Percentiles rank a stretch among this genome's conserved stretches.
phyloP scores from a whole-genome alignment of 2,113 vertebrate species.

The Ceratotherium simum region DNA sequence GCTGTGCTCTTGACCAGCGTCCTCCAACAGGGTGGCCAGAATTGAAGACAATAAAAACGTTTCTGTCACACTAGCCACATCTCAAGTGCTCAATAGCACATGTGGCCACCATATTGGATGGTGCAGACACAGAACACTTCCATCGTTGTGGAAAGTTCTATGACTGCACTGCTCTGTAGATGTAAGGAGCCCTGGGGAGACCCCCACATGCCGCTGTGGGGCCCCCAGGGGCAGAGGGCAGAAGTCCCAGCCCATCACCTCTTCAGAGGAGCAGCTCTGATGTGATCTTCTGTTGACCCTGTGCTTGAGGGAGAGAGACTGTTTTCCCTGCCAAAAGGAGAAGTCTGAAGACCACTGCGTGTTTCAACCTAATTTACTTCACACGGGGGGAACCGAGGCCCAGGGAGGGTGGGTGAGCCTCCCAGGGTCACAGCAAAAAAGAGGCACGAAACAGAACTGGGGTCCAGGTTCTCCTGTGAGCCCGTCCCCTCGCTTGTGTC shows the following conservation, averaged over 20 bases:
- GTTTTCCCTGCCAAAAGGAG: background rate
- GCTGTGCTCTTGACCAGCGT: background rate
- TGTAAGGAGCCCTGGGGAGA: no score
- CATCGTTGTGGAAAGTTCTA: background rate
- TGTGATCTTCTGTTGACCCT: background rate
- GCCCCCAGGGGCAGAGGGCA: no score
- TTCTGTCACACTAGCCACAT: background rate
- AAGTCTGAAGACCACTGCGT: background rate
- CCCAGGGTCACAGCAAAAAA: background rate
- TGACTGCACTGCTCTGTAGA: background rate
- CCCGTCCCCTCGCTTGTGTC: background rate
- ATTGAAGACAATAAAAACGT: background rate
- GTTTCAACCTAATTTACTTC: background rate
- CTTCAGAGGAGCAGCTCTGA: background rate
- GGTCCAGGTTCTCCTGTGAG: background rate
- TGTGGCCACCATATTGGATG: accelerated
- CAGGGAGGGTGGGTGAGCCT: background rate
- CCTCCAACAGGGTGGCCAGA: background rate
- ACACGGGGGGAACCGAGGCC: background rate
- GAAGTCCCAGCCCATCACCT: background rate
- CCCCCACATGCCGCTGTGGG: accelerated
- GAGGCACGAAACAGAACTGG: background rate
- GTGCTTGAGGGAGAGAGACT: background rate
- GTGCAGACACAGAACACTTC: background rate
- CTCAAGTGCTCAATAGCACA: background rate